A percentile compares a stretch with the other conserved stretches of the same genome.
Conservation (phyloP, 2,888 invertebrate genomes). For the Marasmarcha lunaedactyla region DNA sequence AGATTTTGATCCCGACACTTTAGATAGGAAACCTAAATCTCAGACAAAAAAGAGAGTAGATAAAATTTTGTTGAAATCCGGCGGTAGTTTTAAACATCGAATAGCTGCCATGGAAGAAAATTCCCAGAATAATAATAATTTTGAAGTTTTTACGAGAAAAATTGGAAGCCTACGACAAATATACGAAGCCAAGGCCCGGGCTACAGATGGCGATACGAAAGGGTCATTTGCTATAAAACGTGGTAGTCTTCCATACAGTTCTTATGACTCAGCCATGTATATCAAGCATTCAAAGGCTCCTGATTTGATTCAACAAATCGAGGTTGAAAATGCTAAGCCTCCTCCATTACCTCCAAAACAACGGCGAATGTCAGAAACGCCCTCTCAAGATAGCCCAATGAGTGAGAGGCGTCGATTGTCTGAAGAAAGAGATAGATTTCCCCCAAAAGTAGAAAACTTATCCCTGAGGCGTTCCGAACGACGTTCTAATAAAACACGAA, state of each 20-base stretch:
- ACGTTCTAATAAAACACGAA: slow-evolving; percentile 47
- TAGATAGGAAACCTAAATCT: slow-evolving; percentile 78
- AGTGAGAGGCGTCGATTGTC: slow-evolving; percentile 35
- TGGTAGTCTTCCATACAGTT: slow-evolving; percentile 41
- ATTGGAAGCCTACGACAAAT: slow-evolving; percentile 83
- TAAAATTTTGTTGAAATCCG: slow-evolving; percentile 73
- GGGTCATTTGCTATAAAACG: slow-evolving; percentile 39
- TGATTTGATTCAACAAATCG: slow-evolving; percentile 41
- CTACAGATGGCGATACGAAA: slow-evolving; percentile 30
- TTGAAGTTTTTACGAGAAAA: slow-evolving; percentile 59
- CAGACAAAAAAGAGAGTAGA: slow-evolving; percentile 52
- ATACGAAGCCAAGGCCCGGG: slow-evolving; percentile 77
- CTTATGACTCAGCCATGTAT: slow-evolving; percentile 38
- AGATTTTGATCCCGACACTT: slow-evolving; percentile 86
- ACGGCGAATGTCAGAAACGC: slow-evolving; percentile 32
- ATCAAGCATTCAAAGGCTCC: slow-evolving; percentile 37
- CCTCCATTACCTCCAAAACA: slow-evolving; percentile 57
- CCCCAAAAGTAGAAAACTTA: slow-evolving; percentile 38
- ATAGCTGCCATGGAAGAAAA: slow-evolving; percentile 27
- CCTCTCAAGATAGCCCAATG: slow-evolving; percentile 42
- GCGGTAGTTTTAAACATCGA: slow-evolving; percentile 78
- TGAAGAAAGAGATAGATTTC: slow-evolving; percentile 50
- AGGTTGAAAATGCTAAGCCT: slow-evolving; percentile 36
- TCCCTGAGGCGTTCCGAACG: slow-evolving; percentile 49
- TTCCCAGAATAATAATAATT: slow-evolving; percentile 19